Percentiles rank a stretch among this genome's conserved stretches.
Conservation (phyloP, 2,113 vertebrate genomes). For the Mesoclemmys tuberculata region DNA sequence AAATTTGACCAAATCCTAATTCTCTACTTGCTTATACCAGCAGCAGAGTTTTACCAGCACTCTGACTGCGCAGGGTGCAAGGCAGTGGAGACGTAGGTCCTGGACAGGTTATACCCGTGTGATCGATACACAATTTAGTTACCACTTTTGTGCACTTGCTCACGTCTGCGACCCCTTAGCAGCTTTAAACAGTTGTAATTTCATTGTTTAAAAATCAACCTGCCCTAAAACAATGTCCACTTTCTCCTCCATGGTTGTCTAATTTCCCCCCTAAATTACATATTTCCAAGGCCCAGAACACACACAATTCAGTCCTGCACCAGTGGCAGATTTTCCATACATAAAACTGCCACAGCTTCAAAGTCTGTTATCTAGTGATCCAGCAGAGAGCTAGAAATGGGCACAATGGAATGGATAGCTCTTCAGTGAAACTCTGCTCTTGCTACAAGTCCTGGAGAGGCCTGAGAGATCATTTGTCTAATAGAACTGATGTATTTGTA, state of each 20-base stretch:
- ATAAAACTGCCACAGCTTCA: background rate
- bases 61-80: background rate
- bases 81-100: background rate
- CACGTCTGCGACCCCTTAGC: background rate
- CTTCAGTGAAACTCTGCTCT: background rate
- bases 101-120: background rate
- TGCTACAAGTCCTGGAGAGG: accelerated
- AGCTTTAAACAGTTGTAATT: background rate
- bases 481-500: background rate
- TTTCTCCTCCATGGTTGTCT: background rate
- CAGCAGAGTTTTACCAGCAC: background rate
- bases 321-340: background rate
- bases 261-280: background rate
- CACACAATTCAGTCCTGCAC: background rate
- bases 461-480: background rate
- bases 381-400: background rate
- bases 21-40: background rate
- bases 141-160: background rate
- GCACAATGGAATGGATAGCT: background rate
- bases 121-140: background rate
- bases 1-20: background rate
- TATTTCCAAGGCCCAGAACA: background rate
- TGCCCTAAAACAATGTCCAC: background rate
- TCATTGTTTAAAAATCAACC: background rate
- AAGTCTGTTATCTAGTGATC: background rate